A percentile compares a stretch with the other conserved stretches of the same genome.
phyloP scores from a whole-genome alignment of 2,888 invertebrate species.

The Teleogryllus oceanicus region DNA sequence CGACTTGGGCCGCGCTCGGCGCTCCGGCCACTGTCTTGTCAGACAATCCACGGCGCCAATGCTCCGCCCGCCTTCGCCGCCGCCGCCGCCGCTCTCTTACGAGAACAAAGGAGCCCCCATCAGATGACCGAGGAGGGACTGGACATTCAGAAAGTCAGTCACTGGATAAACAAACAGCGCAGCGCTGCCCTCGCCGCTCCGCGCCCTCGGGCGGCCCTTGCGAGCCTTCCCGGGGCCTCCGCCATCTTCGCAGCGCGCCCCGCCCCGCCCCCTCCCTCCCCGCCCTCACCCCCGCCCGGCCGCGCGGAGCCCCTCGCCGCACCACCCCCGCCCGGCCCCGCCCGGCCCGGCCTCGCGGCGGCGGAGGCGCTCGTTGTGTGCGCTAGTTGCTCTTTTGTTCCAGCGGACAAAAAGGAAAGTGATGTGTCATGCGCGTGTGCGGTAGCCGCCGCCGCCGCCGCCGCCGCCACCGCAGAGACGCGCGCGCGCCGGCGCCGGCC shows the following conservation, averaged over 20 bases:
- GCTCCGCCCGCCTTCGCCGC: neutral
- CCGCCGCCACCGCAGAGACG: neutral
- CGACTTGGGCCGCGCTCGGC: slow-evolving; percentile 1
- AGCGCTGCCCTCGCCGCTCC: neutral
- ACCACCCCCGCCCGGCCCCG: neutral
- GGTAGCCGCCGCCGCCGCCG: neutral
- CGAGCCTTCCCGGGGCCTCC: neutral
- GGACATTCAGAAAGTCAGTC: slow-evolving; percentile 10
- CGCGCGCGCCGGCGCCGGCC: neutral
- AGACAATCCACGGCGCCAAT: neutral
- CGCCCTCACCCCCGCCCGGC: neutral
- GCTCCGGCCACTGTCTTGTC: neutral
- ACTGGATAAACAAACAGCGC: slow-evolving; percentile 9
- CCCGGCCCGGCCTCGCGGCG: neutral
- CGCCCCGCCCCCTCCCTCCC: neutral
- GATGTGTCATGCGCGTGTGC: slow-evolving; percentile 33
- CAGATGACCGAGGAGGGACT: slow-evolving; percentile 3
- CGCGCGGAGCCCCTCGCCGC: neutral
- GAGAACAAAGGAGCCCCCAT: slow-evolving; percentile 8
- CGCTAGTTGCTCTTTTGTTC: slow-evolving; percentile 34
- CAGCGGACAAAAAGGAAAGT: slow-evolving; percentile 32
- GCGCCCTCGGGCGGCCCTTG: too few relatives aligned
- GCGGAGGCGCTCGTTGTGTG: neutral
- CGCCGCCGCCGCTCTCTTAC: neutral
- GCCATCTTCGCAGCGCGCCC: neutral